Evolutionary conservation across 2,888 invertebrate species (phyloP), one percentile per base, ranked within the genome.

Genomic region (Phania funesta): DNA sequence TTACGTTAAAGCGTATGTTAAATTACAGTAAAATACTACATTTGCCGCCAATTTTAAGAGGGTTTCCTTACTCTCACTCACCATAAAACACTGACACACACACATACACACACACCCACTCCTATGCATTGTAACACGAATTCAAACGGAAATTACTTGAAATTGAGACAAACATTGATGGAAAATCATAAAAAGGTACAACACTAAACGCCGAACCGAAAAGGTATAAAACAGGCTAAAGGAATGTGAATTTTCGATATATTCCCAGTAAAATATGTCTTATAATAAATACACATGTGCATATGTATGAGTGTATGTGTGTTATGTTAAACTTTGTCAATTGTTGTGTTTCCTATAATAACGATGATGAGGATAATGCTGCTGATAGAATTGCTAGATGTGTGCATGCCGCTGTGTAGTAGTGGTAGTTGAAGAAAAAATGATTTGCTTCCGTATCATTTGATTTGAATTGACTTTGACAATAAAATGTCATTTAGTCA

Each of bases 401-500:
- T 38, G 56, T 32, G 26, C 8, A 16, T 48, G 52, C 32, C 54
- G 20, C 35, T 8, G 18, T 56, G 65, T 44, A 50, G 44, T 62
- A n/a, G 48, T 74, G 68, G 44, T 54, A 56, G 71, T 48, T 46
- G 38, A 60, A 64, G 48, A 58, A 54, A 18, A 87, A 88, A 88
- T 87, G 87, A 89, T 88, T 88, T 88, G 85, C 87, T 88, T 88
- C 88, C 88, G 86, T 88, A 86, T 88, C 88, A 89, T 88, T 88
- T 88, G 85, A 88, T 87, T 89, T 88, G 86, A 88, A 88, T 88
- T 89, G 89, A 88, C 85, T 87, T 87, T 84, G 85, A 85, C 85
- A 85, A 85, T 85, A 85, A 83, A 85, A 85, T 74, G 81, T 82
- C 78, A 82, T 82, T 82, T 82, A 82, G 74, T 82, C 46, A 78